Evolutionary conservation across 2,797 vertebrate genomes (phyloP).

Genomic region (Alosa sapidissima): DNA sequence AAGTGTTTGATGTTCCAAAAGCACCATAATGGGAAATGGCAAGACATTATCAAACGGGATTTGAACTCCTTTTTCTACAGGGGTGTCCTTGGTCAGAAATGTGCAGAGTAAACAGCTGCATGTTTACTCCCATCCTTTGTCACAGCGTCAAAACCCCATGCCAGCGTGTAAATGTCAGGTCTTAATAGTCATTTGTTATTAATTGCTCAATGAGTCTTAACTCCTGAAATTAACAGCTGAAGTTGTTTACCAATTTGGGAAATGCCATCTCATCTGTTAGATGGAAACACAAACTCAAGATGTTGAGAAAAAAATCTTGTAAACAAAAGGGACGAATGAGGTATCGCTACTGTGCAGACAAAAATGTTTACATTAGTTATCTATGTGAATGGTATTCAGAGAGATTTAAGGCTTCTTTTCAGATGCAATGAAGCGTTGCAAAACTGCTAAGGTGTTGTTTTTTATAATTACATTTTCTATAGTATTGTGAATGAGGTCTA

Average conservation of each 20-base stretch:
- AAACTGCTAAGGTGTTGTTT: not conserved
- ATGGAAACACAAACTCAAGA: not conserved
- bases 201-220: conserved; percentile 49
- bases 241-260: not conserved
- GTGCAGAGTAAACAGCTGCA: conserved; percentile 34
- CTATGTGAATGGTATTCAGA: not conserved
- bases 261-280: not conserved
- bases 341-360: not conserved
- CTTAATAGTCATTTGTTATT: conserved; percentile 62
- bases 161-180: conserved; percentile 62
- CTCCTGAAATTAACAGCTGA: conserved; percentile 1
- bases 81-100: conserved; percentile 60
- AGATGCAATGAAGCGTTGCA: too few species aligned
- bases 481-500: not conserved
- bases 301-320: not conserved
- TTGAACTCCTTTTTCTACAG: conserved; percentile 55
- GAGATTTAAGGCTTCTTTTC: too few species aligned
- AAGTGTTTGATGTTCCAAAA: conserved; percentile 69
- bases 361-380: not conserved
- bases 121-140: conserved; percentile 18
- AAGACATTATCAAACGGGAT: conserved; percentile 59
- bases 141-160: conserved; percentile 43
- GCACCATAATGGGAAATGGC: conserved; percentile 70
- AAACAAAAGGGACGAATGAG: not conserved
- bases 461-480: not conserved